Conservation (phyloP, 2,888 invertebrate species). For the Griposia aprilina region DNA sequence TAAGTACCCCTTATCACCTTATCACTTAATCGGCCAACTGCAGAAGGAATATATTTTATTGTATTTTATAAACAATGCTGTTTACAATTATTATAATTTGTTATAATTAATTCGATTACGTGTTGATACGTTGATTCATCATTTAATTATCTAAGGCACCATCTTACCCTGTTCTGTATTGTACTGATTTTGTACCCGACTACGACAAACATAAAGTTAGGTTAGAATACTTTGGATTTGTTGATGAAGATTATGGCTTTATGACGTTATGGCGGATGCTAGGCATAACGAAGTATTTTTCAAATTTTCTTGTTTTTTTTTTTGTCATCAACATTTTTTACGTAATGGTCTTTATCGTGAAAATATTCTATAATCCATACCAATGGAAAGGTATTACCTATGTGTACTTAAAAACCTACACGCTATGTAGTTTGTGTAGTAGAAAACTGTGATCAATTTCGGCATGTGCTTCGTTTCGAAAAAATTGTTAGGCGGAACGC, state of each 20-base stretch:
- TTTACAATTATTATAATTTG: constrained; percentile 9
- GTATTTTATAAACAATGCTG: constrained; percentile 1
- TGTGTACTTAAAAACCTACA: not conserved
- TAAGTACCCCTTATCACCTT: constrained; percentile 21
- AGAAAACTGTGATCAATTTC: not conserved
- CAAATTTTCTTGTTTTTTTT: not conserved
- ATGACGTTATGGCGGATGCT: not conserved
- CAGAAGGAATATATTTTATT: not conserved
- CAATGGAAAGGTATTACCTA: not conserved
- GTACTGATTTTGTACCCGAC: not conserved
- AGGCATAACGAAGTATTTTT: not conserved
- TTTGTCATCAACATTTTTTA: not conserved
- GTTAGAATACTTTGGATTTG: not conserved
- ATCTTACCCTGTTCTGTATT: not conserved
- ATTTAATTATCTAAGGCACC: not conserved
- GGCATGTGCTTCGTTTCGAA: not conserved
- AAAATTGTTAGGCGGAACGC: no score
- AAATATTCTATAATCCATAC: not conserved
- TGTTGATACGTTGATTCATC: constrained; percentile 4
- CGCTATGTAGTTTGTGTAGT: no score
- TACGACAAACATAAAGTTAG: not conserved
- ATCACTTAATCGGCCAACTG: constrained; percentile 25
- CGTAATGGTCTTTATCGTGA: not conserved
- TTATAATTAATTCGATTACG: constrained; percentile 29
- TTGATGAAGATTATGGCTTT: not conserved